A percentile compares a stretch with the other conserved stretches of the same genome.
These are phyloP conservation scores for Aurelia sp. DNA, from an alignment of 30 jellyfish, hydroid and myxozoan species.

Conservation along the genomic window DNA sequence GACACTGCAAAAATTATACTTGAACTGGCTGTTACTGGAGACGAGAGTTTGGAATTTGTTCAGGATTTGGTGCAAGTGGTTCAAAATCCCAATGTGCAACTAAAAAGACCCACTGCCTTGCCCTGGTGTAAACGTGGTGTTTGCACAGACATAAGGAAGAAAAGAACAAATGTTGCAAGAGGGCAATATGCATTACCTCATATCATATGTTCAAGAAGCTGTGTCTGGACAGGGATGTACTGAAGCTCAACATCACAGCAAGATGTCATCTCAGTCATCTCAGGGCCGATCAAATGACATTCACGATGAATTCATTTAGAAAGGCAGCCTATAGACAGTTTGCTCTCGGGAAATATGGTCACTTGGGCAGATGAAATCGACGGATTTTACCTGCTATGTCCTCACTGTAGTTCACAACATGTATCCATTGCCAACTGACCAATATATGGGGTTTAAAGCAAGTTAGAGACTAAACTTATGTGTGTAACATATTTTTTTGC, in stretches of 20 bases:
- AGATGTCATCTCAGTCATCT: neutral
- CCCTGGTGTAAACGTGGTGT: neutral
- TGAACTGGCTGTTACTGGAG: constrained; percentile 23
- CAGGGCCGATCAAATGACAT: neutral
- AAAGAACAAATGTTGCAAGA: neutral
- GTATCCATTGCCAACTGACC: neutral
- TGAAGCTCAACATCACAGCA: neutral
- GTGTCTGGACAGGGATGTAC: neutral
- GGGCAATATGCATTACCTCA: neutral
- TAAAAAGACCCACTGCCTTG: constrained; percentile 2
- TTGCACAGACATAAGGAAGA: neutral
- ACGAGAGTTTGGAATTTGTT: constrained; percentile 20
- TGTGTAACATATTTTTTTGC: too few species aligned
- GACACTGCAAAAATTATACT: constrained; percentile 8
- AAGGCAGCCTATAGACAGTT: neutral
- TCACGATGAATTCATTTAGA: neutral
- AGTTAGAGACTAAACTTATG: too few species aligned
- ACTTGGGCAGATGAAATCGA: neutral
- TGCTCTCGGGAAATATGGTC: too few species aligned
- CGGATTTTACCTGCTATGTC: neutral
- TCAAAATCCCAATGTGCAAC: neutral
- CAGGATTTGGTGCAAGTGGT: constrained; percentile 28
- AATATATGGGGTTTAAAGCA: neutral
- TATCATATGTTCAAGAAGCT: neutral
- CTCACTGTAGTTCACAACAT: too few species aligned